Base-by-base conservation (phyloP, 2,113 vertebrate genomes). In the Passer montanus region DNA sequence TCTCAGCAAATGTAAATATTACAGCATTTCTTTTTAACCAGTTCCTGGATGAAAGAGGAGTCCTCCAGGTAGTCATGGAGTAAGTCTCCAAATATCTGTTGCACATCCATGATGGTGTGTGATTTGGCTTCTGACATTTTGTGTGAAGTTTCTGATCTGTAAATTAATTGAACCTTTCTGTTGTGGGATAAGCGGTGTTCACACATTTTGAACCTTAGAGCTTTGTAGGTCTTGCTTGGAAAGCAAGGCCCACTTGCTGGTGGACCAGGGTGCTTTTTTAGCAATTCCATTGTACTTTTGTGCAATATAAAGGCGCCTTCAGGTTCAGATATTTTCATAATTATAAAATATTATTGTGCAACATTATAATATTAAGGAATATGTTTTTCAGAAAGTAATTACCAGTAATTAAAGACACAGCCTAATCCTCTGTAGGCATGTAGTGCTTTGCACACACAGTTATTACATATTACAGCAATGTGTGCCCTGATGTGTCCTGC, bases 1-100 rank as follows among this genome's bases (percentile, higher is more conserved):
- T 83, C 85, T 86, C 55, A 47, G 50, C 69, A 84, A 73, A 85
- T 84, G 56, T 69, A 89, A 95, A 95, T 80, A 81, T 69, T 76
- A 44, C 49, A 62, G 49, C 69, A 66, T 68, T 74, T 82, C 70
- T 90, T 79, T 70, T 68, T 83, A 80, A 56, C 43, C 20, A 31
- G 31, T 55, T 80, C 70, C 59, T 91, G 63, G n/a, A 4, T 44
- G 35, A 59, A 85, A 47, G 46, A 66, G 50, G 24, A 22, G 19
- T 83, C 39, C 52, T 85, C 20, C 63, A 64, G 55, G 59, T 47
- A 62, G 2, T 62, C 33, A 15, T 28, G 28, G 52, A 47, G 9
- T 50, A 56, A 43, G 21, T 56, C 46, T 58, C 67, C 37, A 93
- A 33, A 35, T 59, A 33, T 22, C 59, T 62, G 7, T 58, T 41